phyloP scores from a whole-genome alignment of 2,797 vertebrate genomes.

The Eutrigla gurnardus region DNA sequence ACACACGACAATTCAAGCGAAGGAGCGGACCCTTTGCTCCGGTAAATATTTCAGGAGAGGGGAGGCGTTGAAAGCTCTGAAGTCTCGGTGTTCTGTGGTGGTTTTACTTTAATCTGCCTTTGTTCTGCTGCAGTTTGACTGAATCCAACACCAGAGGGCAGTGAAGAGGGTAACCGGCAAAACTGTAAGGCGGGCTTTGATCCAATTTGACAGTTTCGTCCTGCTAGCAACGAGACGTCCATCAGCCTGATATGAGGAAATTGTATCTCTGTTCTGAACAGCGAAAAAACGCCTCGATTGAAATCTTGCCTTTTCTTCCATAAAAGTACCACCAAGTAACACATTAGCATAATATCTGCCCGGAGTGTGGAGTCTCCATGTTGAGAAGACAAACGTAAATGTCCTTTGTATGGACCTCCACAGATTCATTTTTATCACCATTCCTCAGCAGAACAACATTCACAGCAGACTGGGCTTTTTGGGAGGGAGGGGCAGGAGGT shows the following conservation, averaged over 20 bases:
- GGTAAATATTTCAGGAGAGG: slow-evolving; percentile 38
- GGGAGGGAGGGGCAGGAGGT: too few relatives aligned
- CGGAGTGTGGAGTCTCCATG: too few relatives aligned
- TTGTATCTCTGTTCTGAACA: not conserved
- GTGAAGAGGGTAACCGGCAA: not conserved
- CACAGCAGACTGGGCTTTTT: too few relatives aligned
- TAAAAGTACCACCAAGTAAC: too few relatives aligned
- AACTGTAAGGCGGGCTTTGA: not conserved
- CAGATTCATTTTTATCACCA: too few relatives aligned
- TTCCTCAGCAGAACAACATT: too few relatives aligned
- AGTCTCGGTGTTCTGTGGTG: not conserved
- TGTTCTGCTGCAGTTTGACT: not conserved
- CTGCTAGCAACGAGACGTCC: not conserved
- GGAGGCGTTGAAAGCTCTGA: not conserved
- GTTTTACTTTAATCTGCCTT: not conserved
- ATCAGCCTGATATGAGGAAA: not conserved
- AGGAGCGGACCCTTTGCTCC: slow-evolving; percentile 7
- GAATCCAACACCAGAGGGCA: slow-evolving; percentile 2
- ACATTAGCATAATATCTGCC: too few relatives aligned
- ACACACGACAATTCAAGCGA: slow-evolving; percentile 12
- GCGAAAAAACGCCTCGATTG: too few relatives aligned
- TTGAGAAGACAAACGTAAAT: too few relatives aligned
- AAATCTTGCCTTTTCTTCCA: too few relatives aligned
- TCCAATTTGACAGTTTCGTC: not conserved
- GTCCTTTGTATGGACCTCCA: too few relatives aligned